These are phyloP conservation scores for Brachypodius melanocephalos DNA, from an alignment of 2,113 vertebrate genomes.

Conservation along the genomic window DNA sequence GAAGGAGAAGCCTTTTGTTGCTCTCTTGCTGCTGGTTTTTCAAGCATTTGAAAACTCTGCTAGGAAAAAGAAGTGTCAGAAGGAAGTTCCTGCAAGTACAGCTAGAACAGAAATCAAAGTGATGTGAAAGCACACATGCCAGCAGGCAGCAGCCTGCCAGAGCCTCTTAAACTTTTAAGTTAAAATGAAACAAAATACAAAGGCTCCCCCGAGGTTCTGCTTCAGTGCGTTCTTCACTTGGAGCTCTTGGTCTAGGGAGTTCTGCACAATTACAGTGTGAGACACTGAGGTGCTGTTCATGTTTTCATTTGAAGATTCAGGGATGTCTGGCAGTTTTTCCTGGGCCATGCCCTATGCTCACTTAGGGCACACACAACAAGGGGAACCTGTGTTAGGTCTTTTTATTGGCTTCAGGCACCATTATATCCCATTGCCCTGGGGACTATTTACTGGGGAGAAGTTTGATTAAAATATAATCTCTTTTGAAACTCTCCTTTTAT, in stretches of 20 bases:
- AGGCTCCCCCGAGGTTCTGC: not conserved
- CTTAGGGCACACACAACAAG: not conserved
- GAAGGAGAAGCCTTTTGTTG: not conserved
- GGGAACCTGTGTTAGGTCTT: not conserved
- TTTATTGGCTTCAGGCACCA: not conserved
- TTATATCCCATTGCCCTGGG: not conserved
- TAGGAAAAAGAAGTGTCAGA: not conserved
- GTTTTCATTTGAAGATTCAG: not conserved
- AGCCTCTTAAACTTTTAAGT: not conserved
- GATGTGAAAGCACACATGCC: not conserved
- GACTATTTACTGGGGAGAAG: accelerated
- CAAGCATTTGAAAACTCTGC: not conserved
- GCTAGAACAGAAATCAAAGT: not conserved
- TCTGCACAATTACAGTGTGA: not conserved
- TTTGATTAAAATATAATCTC: not conserved
- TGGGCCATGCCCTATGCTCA: not conserved
- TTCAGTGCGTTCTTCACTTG: not conserved
- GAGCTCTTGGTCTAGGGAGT: not conserved
- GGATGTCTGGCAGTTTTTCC: not conserved
- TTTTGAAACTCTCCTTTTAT: not conserved
- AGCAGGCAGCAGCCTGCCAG: not conserved
- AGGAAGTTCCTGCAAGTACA: not conserved
- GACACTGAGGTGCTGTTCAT: not conserved
- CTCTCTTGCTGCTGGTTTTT: not conserved
- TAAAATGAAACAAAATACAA: not conserved